Base-by-base conservation (phyloP, 2,888 invertebrate genomes). In the Drosophila pseudotalamancana region DNA sequence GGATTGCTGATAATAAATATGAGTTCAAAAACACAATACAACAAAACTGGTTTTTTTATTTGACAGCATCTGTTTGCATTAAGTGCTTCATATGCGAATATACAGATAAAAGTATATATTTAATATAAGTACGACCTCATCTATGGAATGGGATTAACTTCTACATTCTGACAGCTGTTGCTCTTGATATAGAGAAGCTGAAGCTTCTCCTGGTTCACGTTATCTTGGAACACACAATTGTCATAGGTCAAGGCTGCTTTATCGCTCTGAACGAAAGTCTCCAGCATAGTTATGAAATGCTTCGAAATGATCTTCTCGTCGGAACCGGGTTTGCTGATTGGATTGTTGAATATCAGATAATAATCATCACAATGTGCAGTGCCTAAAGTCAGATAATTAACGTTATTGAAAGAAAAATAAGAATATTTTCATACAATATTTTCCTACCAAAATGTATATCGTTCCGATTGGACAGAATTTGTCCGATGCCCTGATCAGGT, bases 401-500 rank as follows among this genome's bases (percentile, higher is more conserved):
- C 5, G n/a, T 5, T 3, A 34, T 0, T 21, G 8, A 12, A 2
- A 0, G 9, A 2, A 6, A 4, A 0, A 1, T 11, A 6, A 6
- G n/a, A 16, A 29, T 8, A 3, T 25, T 5, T 3, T 16, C 4
- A n/a, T n/a, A n/a, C 1, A 12, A 3, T 1, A n/a, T 2, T 3
- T 5, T 9, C 6, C 93, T 93, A 78, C 95, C 95, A 94, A 89
- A 83, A 4, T 80, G 21, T 2, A 74, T 71, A 8, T 92, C 92
- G 0, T 90, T 90, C 6, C 93, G 93, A 0, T 89, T 77, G 1
- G 94, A 25, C 6, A 67, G 37, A 23, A n/a, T 8, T n/a, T 67
- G 53, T 0, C 32, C 66, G 1, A 32, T 19, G 6, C 27, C 61
- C 4, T 9, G 14, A n/a, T 19, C 29, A 0, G 69, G 43, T 0